Evolutionary conservation across 2,888 invertebrate species (phyloP).

Genomic region (Caenorhabditis angaria): DNA sequence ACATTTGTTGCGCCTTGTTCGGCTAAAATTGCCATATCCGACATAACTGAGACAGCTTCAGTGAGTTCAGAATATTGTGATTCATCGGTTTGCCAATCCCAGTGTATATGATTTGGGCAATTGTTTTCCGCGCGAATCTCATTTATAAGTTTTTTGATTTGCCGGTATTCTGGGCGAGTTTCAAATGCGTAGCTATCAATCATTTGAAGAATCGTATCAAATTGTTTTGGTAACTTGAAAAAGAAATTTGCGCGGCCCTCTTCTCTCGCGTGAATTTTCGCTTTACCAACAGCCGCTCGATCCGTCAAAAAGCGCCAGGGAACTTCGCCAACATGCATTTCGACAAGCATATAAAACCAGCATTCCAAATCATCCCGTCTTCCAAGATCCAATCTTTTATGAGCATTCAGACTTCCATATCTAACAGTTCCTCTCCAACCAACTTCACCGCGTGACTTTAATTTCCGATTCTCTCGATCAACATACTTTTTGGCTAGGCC

Average conservation of each 20-base stretch:
- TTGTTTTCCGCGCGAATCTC: slow-evolving; percentile 31
- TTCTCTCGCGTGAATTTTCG: slow-evolving; percentile 18
- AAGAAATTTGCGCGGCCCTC: slow-evolving; percentile 21
- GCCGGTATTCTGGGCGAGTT: slow-evolving; percentile 25
- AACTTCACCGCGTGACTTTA: slow-evolving; percentile 51
- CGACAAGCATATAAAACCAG: slow-evolving; percentile 63
- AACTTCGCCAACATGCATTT: slow-evolving; percentile 54
- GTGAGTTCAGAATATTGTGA: slow-evolving; percentile 39
- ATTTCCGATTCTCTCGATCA: slow-evolving; percentile 30
- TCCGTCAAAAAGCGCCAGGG: slow-evolving; percentile 60
- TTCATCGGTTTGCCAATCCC: slow-evolving; percentile 47
- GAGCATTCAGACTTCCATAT: slow-evolving; percentile 59
- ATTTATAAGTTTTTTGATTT: slow-evolving; percentile 20
- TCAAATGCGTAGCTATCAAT: slow-evolving; percentile 38
- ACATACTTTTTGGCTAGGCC: slow-evolving; percentile 42
- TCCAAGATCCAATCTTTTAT: slow-evolving; percentile 51
- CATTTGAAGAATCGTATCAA: slow-evolving; percentile 32
- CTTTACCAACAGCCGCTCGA: slow-evolving; percentile 21
- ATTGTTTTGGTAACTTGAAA: slow-evolving; percentile 21
- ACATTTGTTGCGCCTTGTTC: slow-evolving; percentile 35
- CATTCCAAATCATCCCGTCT: slow-evolving; percentile 58
- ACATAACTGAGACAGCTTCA: slow-evolving; percentile 32
- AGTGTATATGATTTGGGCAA: slow-evolving; percentile 25
- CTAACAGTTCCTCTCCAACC: slow-evolving; percentile 63
- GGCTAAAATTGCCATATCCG: slow-evolving; percentile 34